Conservation (phyloP, 2,113 vertebrate genomes). For the Datnioides undecimradiatus region DNA sequence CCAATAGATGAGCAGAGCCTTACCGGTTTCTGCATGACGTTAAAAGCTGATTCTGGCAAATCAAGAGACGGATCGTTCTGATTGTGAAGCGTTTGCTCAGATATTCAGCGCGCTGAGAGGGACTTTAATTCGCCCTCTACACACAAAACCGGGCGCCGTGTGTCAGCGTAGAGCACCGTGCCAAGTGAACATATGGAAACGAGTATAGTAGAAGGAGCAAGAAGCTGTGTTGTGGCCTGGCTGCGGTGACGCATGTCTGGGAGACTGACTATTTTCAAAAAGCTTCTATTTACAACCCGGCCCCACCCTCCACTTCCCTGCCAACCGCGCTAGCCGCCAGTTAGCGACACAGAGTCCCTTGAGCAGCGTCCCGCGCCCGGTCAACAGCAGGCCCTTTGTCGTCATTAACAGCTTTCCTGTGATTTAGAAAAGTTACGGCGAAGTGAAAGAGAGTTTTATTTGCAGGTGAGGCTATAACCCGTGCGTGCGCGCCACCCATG, state of each 20-base stretch:
- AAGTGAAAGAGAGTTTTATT: background rate
- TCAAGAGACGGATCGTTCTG: conserved; percentile 13
- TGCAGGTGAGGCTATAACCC: conserved; percentile 21
- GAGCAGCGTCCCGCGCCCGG: conserved; percentile 9
- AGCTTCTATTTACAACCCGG: conserved; percentile 58
- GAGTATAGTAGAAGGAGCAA: conserved; percentile 31
- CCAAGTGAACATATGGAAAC: conserved; percentile 62
- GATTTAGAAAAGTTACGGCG: background rate
- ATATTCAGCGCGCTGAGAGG: background rate
- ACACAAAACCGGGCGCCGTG: background rate
- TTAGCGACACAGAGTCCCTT: conserved; percentile 20
- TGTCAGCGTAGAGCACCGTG: background rate
- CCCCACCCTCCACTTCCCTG: conserved; percentile 58
- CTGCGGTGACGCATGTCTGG: conserved; percentile 55
- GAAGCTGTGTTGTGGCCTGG: conserved; percentile 51
- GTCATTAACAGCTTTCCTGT: conserved; percentile 14
- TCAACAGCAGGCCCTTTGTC: conserved; percentile 50
- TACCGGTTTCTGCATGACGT: background rate
- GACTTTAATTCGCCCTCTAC: background rate
- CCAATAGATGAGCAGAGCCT: no score
- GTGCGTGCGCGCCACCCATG: conserved; percentile 20
- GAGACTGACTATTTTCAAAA: conserved; percentile 60
- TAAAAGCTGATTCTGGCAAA: background rate
- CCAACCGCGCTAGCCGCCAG: conserved; percentile 35
- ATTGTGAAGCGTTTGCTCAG: conserved; percentile 25